Evolutionary conservation across 1,140 invertebrate genomes (phyloP).

Genomic region (Cylas formicarius): DNA sequence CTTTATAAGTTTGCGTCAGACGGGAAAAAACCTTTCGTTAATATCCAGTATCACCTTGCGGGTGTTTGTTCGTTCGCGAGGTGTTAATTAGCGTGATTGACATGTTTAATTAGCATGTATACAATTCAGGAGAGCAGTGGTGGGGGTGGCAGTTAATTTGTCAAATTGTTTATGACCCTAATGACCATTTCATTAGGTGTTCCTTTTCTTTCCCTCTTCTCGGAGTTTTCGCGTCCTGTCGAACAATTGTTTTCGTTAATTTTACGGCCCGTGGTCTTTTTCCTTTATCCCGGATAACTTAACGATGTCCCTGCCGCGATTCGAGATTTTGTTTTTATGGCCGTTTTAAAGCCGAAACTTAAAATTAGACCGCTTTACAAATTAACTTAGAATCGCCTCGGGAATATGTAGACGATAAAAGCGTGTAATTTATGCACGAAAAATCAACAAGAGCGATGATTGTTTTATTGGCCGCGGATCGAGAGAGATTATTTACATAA

Average conservation of each 20-base stretch:
- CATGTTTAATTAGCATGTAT: constrained; percentile 31
- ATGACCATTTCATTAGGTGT: constrained; percentile 19
- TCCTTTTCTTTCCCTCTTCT: constrained; percentile 16
- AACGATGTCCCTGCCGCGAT: no score
- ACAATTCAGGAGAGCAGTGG: constrained; percentile 21
- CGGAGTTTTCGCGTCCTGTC: constrained; percentile 9
- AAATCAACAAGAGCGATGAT: no score
- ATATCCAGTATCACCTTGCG: not conserved
- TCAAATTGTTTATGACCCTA: constrained; percentile 24
- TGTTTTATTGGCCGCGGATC: no score
- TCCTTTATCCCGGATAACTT: no score
- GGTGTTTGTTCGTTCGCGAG: constrained; percentile 10
- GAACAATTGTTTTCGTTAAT: constrained; percentile 13
- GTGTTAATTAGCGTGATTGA: constrained; percentile 27
- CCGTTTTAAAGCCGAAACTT: no score
- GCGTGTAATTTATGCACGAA: no score
- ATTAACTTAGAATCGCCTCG: constrained; percentile 4
- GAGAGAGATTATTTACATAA: constrained; percentile 10
- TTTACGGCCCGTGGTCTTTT: constrained; percentile 4
- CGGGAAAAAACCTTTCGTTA: not conserved
- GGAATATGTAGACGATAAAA: constrained; percentile 1
- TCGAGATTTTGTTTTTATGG: no score
- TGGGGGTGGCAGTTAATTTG: constrained; percentile 29
- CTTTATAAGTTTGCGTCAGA: not conserved
- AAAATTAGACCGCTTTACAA: no score